Conservation (phyloP, 2,888 invertebrate species). For the Latheticus oryzae region DNA sequence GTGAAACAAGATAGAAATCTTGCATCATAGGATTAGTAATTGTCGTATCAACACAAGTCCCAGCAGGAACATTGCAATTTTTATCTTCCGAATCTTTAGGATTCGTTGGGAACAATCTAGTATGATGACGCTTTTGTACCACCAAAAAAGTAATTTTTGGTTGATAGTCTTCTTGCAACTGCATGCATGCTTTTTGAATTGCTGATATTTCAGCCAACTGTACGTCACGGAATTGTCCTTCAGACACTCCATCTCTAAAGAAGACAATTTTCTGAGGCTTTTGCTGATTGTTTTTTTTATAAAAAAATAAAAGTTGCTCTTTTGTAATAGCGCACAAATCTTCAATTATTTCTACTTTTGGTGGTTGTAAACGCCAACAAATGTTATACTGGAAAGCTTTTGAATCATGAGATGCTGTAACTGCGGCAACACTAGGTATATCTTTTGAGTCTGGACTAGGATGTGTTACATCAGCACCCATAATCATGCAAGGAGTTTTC, state of each 20-base stretch:
- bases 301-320: constrained; percentile 72
- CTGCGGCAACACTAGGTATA: constrained; percentile 77
- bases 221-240: constrained; percentile 83
- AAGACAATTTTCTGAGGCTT: constrained; percentile 78
- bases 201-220: constrained; percentile 73
- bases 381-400: constrained; percentile 79
- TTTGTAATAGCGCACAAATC: constrained; percentile 71
- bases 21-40: constrained; percentile 89
- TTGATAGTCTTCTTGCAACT: constrained; percentile 67
- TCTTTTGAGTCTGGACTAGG: constrained; percentile 82
- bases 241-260: constrained; percentile 88
- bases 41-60: constrained; percentile 75
- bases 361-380: constrained; percentile 80
- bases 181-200: constrained; percentile 77
- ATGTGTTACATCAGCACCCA: constrained; percentile 94
- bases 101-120: constrained; percentile 72
- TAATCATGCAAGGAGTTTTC: constrained; percentile 69
- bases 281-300: too few species aligned
- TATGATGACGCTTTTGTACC: constrained; percentile 97
- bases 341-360: constrained; percentile 79
- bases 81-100: constrained; percentile 67
- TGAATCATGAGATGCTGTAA: constrained; percentile 79
- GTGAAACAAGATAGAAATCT: constrained; percentile 85
- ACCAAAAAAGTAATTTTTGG: constrained; percentile 91
- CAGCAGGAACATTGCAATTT: constrained; percentile 74